These are phyloP conservation scores for Apodemia mormo DNA, from an alignment of 2,888 invertebrate genomes.

Conservation along the genomic window DNA sequence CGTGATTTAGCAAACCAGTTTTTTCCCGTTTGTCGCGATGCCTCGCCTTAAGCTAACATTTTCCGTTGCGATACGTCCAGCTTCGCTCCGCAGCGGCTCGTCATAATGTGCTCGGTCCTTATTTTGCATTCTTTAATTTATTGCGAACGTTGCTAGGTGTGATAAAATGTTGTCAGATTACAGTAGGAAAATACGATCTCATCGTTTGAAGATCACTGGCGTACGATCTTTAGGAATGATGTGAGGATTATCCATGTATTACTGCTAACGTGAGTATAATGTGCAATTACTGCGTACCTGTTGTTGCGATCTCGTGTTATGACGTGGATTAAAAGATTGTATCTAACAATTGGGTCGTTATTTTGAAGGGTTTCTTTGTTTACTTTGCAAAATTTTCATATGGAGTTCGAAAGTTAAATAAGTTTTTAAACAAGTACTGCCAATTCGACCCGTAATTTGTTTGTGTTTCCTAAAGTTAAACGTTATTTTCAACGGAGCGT, in stretches of 20 bases:
- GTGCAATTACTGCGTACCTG: not conserved
- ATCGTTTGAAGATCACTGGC: not conserved
- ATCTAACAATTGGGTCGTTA: not conserved
- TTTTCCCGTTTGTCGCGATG: too few species aligned
- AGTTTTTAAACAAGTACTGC: not conserved
- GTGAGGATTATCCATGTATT: constrained; percentile 1
- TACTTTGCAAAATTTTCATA: not conserved
- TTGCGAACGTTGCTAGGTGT: not conserved
- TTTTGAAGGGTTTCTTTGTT: not conserved
- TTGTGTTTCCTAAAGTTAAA: not conserved
- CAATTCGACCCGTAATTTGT: not conserved
- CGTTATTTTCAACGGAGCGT: too few species aligned
- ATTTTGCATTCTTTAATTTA: not conserved
- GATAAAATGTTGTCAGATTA: not conserved
- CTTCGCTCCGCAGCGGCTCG: too few species aligned
- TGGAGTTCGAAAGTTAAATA: not conserved
- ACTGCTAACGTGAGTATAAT: not conserved
- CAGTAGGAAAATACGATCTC: not conserved
- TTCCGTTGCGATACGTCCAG: too few species aligned
- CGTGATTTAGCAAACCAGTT: too few species aligned
- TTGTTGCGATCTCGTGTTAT: constrained; percentile 1
- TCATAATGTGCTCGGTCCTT: too few species aligned
- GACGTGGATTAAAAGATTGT: not conserved
- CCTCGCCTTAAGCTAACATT: too few species aligned
- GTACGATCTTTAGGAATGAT: not conserved